phyloP scores from a whole-genome alignment of 2,888 invertebrate genomes.

The Poecilus cupreus region DNA sequence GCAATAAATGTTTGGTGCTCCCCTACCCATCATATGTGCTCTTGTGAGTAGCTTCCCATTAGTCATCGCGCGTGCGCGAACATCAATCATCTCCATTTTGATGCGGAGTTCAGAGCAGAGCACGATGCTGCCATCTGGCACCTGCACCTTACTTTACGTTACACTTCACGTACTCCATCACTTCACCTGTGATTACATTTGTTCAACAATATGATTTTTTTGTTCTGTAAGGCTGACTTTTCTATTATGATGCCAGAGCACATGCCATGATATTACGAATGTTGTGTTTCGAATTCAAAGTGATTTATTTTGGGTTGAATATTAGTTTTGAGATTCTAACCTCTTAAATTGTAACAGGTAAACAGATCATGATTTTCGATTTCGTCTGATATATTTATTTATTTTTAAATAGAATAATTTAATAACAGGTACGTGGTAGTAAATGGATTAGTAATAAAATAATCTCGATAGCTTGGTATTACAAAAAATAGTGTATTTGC shows the following conservation, averaged over 20 bases:
- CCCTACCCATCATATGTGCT: neutral
- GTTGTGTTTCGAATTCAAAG: too few species aligned
- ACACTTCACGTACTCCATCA: constrained; percentile 39
- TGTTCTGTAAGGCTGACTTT: neutral
- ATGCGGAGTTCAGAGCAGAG: constrained; percentile 10
- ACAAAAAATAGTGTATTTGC: too few species aligned
- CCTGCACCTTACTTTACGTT: constrained; percentile 16
- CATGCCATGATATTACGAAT: neutral
- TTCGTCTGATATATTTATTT: too few species aligned
- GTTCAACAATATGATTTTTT: neutral
- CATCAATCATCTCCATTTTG: constrained; percentile 31
- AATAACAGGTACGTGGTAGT: too few species aligned
- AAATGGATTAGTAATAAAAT: too few species aligned
- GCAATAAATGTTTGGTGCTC: neutral
- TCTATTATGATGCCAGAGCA: neutral
- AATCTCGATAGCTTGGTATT: too few species aligned
- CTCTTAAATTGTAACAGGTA: too few species aligned
- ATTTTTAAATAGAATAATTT: too few species aligned
- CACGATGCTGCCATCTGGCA: constrained; percentile 47
- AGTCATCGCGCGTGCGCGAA: constrained; percentile 15
- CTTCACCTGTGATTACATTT: constrained; percentile 49
- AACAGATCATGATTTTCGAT: too few species aligned
- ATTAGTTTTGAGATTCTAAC: too few species aligned
- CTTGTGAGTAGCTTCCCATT: neutral
- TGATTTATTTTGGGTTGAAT: too few species aligned